Conservation (phyloP, 2,113 vertebrate species). For the Mixornis gularis region DNA sequence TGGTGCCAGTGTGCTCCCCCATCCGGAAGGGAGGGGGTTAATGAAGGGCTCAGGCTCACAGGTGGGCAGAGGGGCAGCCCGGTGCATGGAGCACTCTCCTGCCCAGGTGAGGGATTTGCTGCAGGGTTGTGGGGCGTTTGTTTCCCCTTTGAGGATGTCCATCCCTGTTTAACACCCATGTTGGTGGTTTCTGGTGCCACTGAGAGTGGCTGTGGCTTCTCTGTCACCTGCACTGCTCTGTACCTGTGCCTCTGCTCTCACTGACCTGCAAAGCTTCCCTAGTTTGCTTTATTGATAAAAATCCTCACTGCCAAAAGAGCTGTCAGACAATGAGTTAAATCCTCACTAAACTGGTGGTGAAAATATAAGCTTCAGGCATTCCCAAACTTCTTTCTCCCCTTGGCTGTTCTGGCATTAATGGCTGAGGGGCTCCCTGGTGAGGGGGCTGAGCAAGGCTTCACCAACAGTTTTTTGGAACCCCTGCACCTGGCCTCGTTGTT, state of each 20-base stretch:
- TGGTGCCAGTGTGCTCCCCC: background rate
- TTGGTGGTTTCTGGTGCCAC: background rate
- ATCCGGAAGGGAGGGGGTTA: fast-evolving
- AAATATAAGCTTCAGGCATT: background rate
- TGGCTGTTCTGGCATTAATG: background rate
- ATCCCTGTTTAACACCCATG: fast-evolving
- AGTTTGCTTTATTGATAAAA: background rate
- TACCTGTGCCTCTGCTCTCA: background rate
- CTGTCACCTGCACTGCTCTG: background rate
- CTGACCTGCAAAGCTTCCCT: background rate
- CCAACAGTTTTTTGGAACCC: background rate
- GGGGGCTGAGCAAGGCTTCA: background rate
- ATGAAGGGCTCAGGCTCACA: background rate
- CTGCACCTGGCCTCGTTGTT: background rate
- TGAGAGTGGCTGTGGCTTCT: background rate
- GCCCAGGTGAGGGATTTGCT: background rate
- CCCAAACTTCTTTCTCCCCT: background rate
- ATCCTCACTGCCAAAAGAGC: background rate
- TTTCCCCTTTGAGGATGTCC: background rate
- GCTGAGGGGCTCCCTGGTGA: fast-evolving
- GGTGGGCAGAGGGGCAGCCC: fast-evolving
- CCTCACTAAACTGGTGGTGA: background rate
- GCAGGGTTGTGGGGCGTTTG: background rate
- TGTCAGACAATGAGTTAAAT: background rate
- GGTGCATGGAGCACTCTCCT: fast-evolving